Base-by-base conservation (phyloP, 2,888 invertebrate genomes). In the Spialia ferax region DNA sequence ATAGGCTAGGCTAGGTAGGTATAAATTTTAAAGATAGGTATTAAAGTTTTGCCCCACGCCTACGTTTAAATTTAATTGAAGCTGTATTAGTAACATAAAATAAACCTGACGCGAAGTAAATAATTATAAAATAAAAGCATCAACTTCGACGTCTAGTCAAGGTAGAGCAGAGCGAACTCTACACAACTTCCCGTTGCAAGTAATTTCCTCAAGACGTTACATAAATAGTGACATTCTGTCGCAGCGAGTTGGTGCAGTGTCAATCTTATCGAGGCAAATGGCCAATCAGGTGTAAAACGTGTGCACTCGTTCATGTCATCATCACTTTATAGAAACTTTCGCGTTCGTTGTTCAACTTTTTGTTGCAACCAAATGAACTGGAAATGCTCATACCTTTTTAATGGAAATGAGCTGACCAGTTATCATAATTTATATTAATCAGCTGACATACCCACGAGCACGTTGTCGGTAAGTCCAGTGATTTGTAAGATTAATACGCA, bases 191-290 rank as follows among this genome's bases (percentile, higher is more conserved):
- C 65, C 26, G 66, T 20, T 48, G 26, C 45, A 50, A 60, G 50
- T 59, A 56, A 63, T 63, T 54, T 45, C 56, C 55, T 61, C 50
- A 35, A 60, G 50, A 52, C 48, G 70, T 79, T 79, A 79, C 73
- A 73, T 77, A 79, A 77, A 62, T 65, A 38, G 61, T 32, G 72
- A 70, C 67, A 70, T 61, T 67, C 64, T 67, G 35, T 52, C 55
- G 69, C 62, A 45, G 45, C 45, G 11, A 68, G 73, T 74, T 74
- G 73, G 68, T 68, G 56, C 18, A 70, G 71, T 74, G 75, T 78
- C 77, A 79, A 75, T 77, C 75, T 70, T 69, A 74, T 73, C 72
- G 73, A 71, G 71, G 62, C 69, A 70, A 72, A 73, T 72, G 69
- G 69, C 71, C 72, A 73, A 69, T 74, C 70, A 74, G 70, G 77